Evolutionary conservation across 2,888 invertebrate genomes (phyloP).

Genomic region (Cecidostiba fungosa): DNA sequence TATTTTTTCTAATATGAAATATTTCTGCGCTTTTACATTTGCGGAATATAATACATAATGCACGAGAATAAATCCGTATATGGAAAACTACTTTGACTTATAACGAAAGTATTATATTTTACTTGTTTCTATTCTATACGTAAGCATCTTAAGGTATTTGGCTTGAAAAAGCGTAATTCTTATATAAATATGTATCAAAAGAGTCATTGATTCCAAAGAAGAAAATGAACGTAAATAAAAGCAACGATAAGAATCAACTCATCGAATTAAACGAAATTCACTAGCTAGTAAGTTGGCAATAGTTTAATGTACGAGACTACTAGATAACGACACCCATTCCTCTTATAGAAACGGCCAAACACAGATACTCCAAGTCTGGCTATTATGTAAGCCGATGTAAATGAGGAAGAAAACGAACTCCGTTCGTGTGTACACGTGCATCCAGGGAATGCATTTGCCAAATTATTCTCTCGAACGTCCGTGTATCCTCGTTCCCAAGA

Average conservation of each 20-base stretch:
- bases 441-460: slow-evolving; percentile 66
- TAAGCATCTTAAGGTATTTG: too few species aligned
- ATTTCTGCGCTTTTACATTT: too few species aligned
- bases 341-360: not conserved
- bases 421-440: slow-evolving; percentile 47
- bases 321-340: not conserved
- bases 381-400: slow-evolving; percentile 67
- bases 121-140: too few species aligned
- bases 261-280: not conserved
- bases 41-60: not conserved
- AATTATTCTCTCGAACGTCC: slow-evolving; percentile 65
- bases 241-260: not conserved
- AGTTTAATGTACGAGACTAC: too few species aligned
- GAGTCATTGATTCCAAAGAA: too few species aligned
- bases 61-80: too few species aligned
- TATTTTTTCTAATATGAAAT: too few species aligned
- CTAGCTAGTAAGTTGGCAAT: not conserved
- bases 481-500: not conserved
- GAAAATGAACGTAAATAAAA: too few species aligned
- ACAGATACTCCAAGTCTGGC: slow-evolving; percentile 54
- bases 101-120: too few species aligned
- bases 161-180: too few species aligned
- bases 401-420: slow-evolving; percentile 66
- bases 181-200: too few species aligned
- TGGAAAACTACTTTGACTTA: too few species aligned